These are phyloP conservation scores for Anguilla obscura DNA, from an alignment of 2,797 vertebrate species.

Conservation along the genomic window DNA sequence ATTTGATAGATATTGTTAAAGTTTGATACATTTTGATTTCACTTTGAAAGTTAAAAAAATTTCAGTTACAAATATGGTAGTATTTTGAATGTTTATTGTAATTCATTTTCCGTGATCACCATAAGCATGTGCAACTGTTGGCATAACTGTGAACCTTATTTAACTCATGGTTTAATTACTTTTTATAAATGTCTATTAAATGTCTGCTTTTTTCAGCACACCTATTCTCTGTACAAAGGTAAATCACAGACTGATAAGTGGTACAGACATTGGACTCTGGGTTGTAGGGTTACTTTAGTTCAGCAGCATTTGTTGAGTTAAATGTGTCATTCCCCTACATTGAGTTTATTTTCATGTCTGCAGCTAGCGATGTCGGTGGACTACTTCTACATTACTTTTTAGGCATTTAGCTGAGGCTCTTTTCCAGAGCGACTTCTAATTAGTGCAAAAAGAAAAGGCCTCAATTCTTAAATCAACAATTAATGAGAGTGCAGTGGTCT, in stretches of 20 bases:
- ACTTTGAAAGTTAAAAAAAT: too few species aligned
- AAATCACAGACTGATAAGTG: conserved; percentile 68
- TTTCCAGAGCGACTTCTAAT: too few species aligned
- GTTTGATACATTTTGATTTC: too few species aligned
- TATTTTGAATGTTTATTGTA: too few species aligned
- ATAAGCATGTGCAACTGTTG: neutral
- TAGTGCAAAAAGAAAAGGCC: too few species aligned
- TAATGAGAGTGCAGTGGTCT: too few species aligned
- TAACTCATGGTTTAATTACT: neutral
- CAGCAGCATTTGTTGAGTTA: conserved; percentile 29
- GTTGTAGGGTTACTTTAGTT: conserved; percentile 58
- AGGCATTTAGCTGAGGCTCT: too few species aligned
- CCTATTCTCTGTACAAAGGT: conserved; percentile 67
- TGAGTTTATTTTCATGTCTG: too few species aligned
- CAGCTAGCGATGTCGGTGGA: neutral
- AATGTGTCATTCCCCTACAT: neutral
- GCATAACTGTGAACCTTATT: neutral
- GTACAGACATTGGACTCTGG: conserved; percentile 70
- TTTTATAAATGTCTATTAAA: conserved; percentile 26
- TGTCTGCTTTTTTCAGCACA: conserved; percentile 46
- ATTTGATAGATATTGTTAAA: too few species aligned
- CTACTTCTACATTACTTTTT: too few species aligned
- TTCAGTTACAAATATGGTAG: too few species aligned
- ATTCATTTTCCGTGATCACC: neutral
- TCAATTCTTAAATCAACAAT: too few species aligned